Conservation (phyloP, 2,113 vertebrate genomes). For the Eublepharis macularius region DNA sequence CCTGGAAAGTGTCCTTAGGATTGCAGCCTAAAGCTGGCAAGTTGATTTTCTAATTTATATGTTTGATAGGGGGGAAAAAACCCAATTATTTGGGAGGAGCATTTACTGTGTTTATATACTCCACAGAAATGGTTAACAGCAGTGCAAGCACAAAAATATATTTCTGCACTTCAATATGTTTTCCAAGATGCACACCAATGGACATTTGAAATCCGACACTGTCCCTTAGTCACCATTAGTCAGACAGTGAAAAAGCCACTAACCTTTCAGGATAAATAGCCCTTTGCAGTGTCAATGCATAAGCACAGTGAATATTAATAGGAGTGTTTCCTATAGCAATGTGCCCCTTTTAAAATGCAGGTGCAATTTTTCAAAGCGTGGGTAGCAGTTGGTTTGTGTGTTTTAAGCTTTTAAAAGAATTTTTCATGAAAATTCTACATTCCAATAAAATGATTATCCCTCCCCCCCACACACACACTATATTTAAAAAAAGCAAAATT, state of each 20-base stretch:
- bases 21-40: not conserved
- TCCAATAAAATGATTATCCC: slow-evolving; percentile 19
- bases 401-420: slow-evolving; percentile 38
- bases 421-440: not conserved
- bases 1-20: not conserved
- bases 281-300: not conserved
- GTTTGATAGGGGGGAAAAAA: not conserved
- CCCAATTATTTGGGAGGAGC: not conserved
- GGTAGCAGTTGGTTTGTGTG: not conserved
- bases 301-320: slow-evolving; percentile 20
- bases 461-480: no score
- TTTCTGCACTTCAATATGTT: slow-evolving; percentile 47
- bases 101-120: slow-evolving; percentile 1
- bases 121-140: slow-evolving; percentile 12
- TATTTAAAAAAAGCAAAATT: no score
- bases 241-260: slow-evolving; percentile 45
- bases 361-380: slow-evolving; percentile 35
- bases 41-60: not conserved
- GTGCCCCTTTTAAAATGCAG: slow-evolving; percentile 40
- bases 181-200: slow-evolving; percentile 51
- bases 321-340: not conserved
- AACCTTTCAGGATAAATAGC: slow-evolving; percentile 45
- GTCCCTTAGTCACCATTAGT: slow-evolving; percentile 59
- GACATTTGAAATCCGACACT: slow-evolving; percentile 58
- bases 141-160: slow-evolving; percentile 52